Percentiles rank a stretch among this genome's conserved stretches.
Evolutionary conservation across 1,140 invertebrate genomes (phyloP).

Genomic region (Drosophila busckii): DNA sequence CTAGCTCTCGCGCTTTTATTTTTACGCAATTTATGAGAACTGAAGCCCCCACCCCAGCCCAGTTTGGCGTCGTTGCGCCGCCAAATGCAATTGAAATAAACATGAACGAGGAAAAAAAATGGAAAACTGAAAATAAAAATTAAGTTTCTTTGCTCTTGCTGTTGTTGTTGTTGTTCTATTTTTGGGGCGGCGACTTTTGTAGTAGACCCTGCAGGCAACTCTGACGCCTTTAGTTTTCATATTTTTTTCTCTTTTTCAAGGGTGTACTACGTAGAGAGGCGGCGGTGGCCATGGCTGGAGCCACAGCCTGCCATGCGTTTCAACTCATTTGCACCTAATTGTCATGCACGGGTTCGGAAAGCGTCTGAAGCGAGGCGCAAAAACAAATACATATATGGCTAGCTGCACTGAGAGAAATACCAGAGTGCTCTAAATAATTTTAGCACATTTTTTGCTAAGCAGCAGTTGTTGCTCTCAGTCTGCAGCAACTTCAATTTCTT

Average conservation of each 20-base stretch:
- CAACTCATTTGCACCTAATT: conserved; percentile 72
- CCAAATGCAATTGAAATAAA: conserved; percentile 71
- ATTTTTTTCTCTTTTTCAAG: conserved; percentile 28
- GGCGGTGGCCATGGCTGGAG: too few relatives aligned
- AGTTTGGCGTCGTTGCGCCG: conserved; percentile 23
- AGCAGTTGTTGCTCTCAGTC: too few relatives aligned
- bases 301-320: conserved; percentile 64
- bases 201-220: conserved; percentile 2
- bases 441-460: too few relatives aligned
- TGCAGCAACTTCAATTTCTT: too few relatives aligned
- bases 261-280: too few relatives aligned
- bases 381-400: not conserved
- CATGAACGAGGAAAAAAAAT: conserved; percentile 31
- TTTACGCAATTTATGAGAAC: conserved; percentile 61
- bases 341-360: conserved; percentile 45
- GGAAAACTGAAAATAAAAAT: conserved; percentile 17
- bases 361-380: not conserved
- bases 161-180: conserved; percentile 15
- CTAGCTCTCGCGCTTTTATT: conserved; percentile 27
- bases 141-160: conserved; percentile 12
- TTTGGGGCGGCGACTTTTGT: not conserved
- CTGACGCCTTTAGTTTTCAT: conserved; percentile 16
- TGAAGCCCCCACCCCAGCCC: not conserved
- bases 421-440: too few relatives aligned
- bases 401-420: too few relatives aligned